Percentiles rank a stretch among this genome's conserved stretches.
phyloP scores from a whole-genome alignment of 2,888 invertebrate species.

The Antheraea assamensis region DNA sequence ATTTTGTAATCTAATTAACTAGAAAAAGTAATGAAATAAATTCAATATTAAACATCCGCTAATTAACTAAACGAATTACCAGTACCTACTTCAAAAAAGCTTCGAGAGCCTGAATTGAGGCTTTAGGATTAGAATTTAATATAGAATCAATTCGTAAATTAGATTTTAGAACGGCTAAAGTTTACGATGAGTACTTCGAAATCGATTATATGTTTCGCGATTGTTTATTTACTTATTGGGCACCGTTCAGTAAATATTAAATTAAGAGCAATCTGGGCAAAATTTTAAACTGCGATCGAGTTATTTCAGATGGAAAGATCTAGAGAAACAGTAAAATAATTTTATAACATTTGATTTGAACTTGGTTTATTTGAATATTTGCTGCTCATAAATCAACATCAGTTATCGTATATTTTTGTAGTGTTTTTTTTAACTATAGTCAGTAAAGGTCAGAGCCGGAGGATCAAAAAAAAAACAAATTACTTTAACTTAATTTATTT shows the following conservation, averaged over 20 bases:
- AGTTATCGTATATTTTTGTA: too few relatives aligned
- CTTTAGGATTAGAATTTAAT: slow-evolving; percentile 41
- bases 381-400: too few relatives aligned
- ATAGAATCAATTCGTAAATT: slow-evolving; percentile 35
- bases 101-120: not conserved
- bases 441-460: too few relatives aligned
- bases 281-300: not conserved
- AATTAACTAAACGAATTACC: not conserved
- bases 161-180: slow-evolving; percentile 37
- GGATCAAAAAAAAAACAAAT: too few relatives aligned
- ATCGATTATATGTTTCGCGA: slow-evolving; percentile 2
- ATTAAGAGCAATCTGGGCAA: not conserved
- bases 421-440: too few relatives aligned
- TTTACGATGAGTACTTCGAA: slow-evolving; percentile 30
- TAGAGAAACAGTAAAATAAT: not conserved
- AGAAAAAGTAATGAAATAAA: not conserved
- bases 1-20: not conserved
- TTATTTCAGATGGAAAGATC: not conserved
- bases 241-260: not conserved
- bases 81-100: not conserved
- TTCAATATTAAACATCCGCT: not conserved
- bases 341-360: too few relatives aligned
- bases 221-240: not conserved
- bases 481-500: too few relatives aligned
- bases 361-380: too few relatives aligned